phyloP scores from a whole-genome alignment of 2,888 invertebrate species.

The Andrena flavipes region DNA sequence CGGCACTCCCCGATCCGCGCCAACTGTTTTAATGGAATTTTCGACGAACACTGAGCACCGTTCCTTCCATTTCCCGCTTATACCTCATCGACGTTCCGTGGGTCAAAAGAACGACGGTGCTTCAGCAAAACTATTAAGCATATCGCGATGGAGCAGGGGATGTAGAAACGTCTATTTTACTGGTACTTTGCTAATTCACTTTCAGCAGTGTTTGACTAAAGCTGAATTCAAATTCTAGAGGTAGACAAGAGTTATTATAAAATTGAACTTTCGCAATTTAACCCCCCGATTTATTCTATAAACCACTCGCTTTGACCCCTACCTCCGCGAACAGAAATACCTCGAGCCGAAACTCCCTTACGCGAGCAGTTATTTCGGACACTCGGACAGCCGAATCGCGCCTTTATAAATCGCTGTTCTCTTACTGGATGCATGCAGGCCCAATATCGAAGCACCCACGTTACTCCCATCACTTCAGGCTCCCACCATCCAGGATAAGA shows the following conservation, averaged over 20 bases:
- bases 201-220: no score
- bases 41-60: slow-evolving; percentile 36
- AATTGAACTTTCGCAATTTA: no score
- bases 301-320: neutral
- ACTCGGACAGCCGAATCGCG: slow-evolving; percentile 1
- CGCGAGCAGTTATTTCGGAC: slow-evolving; percentile 9
- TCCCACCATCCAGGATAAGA: slow-evolving; percentile 46
- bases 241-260: no score
- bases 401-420: slow-evolving; percentile 37
- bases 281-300: no score
- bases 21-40: slow-evolving; percentile 67
- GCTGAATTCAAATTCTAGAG: no score
- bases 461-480: slow-evolving; percentile 1
- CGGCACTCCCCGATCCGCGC: slow-evolving; percentile 54
- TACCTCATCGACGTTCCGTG: slow-evolving; percentile 13
- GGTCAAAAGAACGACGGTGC: slow-evolving; percentile 15
- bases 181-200: no score
- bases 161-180: no score
- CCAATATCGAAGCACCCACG: slow-evolving; percentile 1
- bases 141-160: neutral
- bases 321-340: neutral
- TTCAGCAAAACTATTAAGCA: slow-evolving; percentile 34
- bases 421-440: slow-evolving; percentile 5
- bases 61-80: slow-evolving; percentile 27
- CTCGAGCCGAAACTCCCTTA: slow-evolving; percentile 5